Evolutionary conservation across 1,140 invertebrate species (phyloP), one percentile per base, ranked within the genome.

Genomic region (Maconellicoccus hirsutus): DNA sequence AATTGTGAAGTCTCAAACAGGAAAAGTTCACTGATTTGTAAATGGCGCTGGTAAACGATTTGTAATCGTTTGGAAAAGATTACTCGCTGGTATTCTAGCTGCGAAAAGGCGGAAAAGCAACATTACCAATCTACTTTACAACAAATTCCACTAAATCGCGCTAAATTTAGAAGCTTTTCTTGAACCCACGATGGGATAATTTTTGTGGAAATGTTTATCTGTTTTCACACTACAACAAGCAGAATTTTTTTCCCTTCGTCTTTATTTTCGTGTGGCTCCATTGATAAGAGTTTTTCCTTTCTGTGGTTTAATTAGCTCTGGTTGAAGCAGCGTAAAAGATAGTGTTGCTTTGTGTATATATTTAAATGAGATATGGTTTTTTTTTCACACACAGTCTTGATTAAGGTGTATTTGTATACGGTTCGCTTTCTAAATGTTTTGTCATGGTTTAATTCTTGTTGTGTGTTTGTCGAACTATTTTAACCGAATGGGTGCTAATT

Each of bases 401-500:
- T 52, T 52, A 52, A 52, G 3, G 42, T 52, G 16, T 52, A 52
- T 52, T 52, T 52, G 42, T 52, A 19, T 52, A 52, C 42, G 42
- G 42, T 52, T 52, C 42, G n/a, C 42, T 52, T 52, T 52, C 42
- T 52, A 52, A 52, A 52, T 52, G 42, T 52, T 52, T 52, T 19
- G 42, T 52, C 42, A 52, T 19, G 42, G 12, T 52, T 52, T 52
- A 52, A 52, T 52, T 52, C 42, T 19, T 52, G 42, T 16, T 52
- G 42, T 52, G n/a, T 52, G 42, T 52, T 52, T 52, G 42, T 52
- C 42, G 42, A 52, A 52, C n/a, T 52, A 52, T 52, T 52, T 52
- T 14, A 19, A 8, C 2, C 42, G 42, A 52, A 52, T 16, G 29
- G n/a, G 42, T 52, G 42, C 3, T 52, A 52, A 52, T 52, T 52